phyloP scores from a whole-genome alignment of 2,888 invertebrate genomes.

The Sphaerophoria rueppellii region DNA sequence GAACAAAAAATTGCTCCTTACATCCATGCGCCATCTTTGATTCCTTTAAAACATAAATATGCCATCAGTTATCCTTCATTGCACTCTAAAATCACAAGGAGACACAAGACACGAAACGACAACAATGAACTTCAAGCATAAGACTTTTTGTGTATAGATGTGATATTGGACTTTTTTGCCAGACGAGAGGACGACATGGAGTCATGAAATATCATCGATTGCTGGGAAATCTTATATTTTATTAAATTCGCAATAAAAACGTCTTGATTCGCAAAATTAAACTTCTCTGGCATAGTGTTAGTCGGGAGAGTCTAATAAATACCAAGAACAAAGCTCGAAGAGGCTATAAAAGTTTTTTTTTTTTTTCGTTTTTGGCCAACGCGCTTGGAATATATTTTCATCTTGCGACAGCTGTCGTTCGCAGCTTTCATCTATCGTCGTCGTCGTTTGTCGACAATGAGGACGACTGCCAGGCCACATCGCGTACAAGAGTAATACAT shows the following conservation, averaged over 20 bases:
- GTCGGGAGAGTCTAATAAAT: slow-evolving; percentile 48
- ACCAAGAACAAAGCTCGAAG: slow-evolving; percentile 62
- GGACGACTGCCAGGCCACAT: slow-evolving; percentile 36
- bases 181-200: slow-evolving; percentile 22
- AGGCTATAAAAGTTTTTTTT: slow-evolving; percentile 70
- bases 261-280: slow-evolving; percentile 73
- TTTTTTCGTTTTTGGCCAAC: slow-evolving; percentile 52
- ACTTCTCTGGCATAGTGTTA: slow-evolving; percentile 63
- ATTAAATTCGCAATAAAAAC: slow-evolving; percentile 72
- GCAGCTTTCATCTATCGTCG: slow-evolving; percentile 52
- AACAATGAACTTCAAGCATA: slow-evolving; percentile 14
- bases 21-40: slow-evolving; percentile 40
- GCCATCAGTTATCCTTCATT: slow-evolving; percentile 65
- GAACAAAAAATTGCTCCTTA: slow-evolving; percentile 41
- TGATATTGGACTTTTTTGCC: too few species aligned
- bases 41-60: slow-evolving; percentile 60
- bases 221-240: slow-evolving; percentile 66
- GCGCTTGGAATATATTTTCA: slow-evolving; percentile 70
- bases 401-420: slow-evolving; percentile 71
- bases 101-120: slow-evolving; percentile 1
- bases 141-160: too few species aligned
- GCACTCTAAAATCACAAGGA: slow-evolving; percentile 52
- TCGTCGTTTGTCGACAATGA: background rate
- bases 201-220: slow-evolving; percentile 61
- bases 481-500: slow-evolving; percentile 63